These are phyloP conservation scores for Delia radicum DNA, from an alignment of 1,140 invertebrate species.

Conservation along the genomic window DNA sequence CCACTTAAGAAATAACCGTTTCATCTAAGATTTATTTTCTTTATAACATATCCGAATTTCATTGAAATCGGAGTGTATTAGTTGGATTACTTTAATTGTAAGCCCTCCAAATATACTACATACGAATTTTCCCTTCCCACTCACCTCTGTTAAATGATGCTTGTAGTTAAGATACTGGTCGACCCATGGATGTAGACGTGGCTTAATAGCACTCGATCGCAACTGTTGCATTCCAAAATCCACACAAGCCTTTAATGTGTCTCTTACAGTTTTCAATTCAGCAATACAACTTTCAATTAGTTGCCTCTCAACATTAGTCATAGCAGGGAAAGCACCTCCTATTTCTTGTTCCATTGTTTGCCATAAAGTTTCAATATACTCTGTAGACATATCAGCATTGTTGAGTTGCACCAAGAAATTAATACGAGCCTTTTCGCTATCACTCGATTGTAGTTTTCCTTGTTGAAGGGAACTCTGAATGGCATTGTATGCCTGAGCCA, in stretches of 20 bases:
- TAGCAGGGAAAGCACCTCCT: conserved; percentile 62
- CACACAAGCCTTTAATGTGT: conserved; percentile 74
- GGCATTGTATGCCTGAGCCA: conserved; percentile 77
- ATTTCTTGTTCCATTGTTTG: conserved; percentile 73
- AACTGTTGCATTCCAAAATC: conserved; percentile 87
- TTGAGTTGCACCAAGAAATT: conserved; percentile 72
- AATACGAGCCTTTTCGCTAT: conserved; percentile 70
- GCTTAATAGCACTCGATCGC: conserved; percentile 78
- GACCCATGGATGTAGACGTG: conserved; percentile 82
- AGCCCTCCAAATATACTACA: background rate
- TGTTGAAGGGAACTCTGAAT: conserved; percentile 80
- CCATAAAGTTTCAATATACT: conserved; percentile 83
- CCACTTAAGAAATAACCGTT: no score
- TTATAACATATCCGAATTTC: no score
- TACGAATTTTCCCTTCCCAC: background rate
- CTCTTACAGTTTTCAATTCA: conserved; percentile 63
- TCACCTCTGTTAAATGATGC: conserved; percentile 80
- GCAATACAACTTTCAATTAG: conserved; percentile 76
- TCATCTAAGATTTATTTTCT: no score
- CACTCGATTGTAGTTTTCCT: conserved; percentile 76
- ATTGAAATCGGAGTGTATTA: no score
- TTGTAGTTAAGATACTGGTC: conserved; percentile 77
- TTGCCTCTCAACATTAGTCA: conserved; percentile 66
- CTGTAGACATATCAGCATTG: conserved; percentile 89
- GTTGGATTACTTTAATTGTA: background rate